A percentile compares a stretch with the other conserved stretches of the same genome.
phyloP scores from a whole-genome alignment of 2,888 invertebrate genomes.

The Campoletis raptor region DNA sequence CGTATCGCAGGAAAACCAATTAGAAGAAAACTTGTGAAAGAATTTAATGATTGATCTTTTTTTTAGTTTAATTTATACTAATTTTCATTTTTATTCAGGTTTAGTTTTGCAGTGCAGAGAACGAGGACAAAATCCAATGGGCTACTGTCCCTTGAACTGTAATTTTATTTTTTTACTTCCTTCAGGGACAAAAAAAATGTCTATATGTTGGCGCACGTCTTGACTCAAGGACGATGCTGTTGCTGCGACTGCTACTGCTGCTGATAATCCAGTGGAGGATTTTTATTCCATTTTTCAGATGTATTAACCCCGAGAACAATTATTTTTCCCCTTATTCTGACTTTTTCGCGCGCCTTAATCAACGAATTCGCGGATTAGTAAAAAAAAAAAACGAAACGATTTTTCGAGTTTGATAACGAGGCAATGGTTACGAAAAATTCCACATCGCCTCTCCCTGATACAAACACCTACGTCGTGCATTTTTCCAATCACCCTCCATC shows the following conservation, averaged over 20 bases:
- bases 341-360: not conserved
- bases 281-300: conserved; percentile 23
- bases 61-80: not conserved
- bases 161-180: not conserved
- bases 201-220: not conserved
- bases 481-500: not conserved
- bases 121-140: not conserved
- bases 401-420: conserved; percentile 19
- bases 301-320: not conserved
- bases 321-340: not conserved
- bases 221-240: not conserved
- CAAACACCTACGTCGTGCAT: not conserved
- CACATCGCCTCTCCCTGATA: conserved; percentile 1
- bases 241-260: not conserved
- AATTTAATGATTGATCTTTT: conserved; percentile 4
- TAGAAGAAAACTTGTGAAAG: conserved; percentile 15
- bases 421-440: conserved; percentile 19
- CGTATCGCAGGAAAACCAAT: conserved; percentile 39
- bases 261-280: not conserved
- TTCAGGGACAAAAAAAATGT: not conserved
- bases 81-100: conserved; percentile 38
- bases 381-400: not conserved
- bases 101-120: not conserved
- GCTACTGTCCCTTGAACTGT: not conserved
- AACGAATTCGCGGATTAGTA: not conserved